phyloP scores from a whole-genome alignment of 2,113 vertebrate species.

The Xenopus laevis region DNA sequence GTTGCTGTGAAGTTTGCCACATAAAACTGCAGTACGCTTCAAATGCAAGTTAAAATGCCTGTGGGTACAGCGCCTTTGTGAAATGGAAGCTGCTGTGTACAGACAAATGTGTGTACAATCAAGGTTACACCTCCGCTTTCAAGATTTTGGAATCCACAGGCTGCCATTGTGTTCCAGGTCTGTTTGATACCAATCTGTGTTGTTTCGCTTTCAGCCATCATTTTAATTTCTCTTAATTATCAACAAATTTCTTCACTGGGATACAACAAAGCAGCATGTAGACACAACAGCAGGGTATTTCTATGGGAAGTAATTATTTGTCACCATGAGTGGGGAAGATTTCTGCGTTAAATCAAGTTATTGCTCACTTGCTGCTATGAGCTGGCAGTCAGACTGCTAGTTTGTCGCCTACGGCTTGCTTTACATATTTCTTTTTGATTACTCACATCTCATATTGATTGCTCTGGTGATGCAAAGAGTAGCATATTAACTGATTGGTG shows the following conservation, averaged over 20 bases:
- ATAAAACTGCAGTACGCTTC: too few species aligned
- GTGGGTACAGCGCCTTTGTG: too few species aligned
- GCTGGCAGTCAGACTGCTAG: background rate
- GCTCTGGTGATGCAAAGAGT: background rate
- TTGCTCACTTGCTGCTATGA: background rate
- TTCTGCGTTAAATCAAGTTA: constrained; percentile 1
- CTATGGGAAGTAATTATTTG: constrained; percentile 1
- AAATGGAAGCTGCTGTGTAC: too few species aligned
- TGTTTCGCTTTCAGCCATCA: background rate
- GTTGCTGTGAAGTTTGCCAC: too few species aligned
- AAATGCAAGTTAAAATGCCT: too few species aligned
- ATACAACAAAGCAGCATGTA: background rate
- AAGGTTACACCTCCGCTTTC: too few species aligned
- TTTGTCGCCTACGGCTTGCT: constrained; percentile 15
- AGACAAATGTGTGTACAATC: too few species aligned
- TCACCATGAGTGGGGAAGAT: background rate
- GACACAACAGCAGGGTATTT: background rate
- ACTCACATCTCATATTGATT: constrained; percentile 31
- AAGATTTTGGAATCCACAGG: too few species aligned
- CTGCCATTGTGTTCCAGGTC: too few species aligned
- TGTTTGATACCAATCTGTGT: background rate
- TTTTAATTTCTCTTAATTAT: background rate
- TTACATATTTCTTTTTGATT: constrained; percentile 19
- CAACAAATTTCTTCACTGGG: background rate
- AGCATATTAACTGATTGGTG: constrained; percentile 25